Evolutionary conservation across 2,113 vertebrate species (phyloP).

Genomic region (Delphinapterus leucas): DNA sequence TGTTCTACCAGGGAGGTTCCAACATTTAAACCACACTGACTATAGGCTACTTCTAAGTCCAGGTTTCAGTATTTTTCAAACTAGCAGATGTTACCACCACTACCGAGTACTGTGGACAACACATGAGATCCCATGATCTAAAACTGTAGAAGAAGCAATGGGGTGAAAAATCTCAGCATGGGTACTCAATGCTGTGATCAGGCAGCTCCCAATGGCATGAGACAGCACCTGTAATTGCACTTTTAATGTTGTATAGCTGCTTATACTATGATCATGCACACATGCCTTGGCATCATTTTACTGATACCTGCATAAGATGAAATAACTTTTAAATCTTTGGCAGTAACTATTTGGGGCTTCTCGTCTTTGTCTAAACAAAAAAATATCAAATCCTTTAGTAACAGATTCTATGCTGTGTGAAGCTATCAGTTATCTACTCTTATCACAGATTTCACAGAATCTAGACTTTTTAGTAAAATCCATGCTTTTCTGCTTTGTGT

Average conservation of each 20-base stretch:
- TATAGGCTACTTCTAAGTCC: background rate
- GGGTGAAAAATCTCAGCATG: background rate
- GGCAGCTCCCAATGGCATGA: too few species aligned
- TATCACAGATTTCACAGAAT: background rate
- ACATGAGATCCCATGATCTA: background rate
- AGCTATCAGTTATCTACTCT: background rate
- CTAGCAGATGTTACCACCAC: background rate
- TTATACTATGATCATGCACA: background rate
- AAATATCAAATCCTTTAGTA: background rate
- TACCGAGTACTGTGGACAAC: background rate
- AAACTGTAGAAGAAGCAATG: background rate
- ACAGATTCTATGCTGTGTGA: background rate
- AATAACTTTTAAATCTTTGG: background rate
- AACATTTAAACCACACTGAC: background rate
- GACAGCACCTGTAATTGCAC: background rate
- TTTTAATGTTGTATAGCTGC: background rate
- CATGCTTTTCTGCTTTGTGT: background rate
- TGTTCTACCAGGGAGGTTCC: background rate
- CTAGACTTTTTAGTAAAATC: background rate
- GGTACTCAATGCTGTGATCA: background rate
- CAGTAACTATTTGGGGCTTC: background rate
- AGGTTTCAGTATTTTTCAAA: background rate
- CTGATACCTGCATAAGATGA: background rate
- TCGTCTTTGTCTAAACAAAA: background rate
- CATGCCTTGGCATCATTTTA: background rate